phyloP scores from a whole-genome alignment of 2,797 vertebrate genomes.

The Pipistrellus nathusii region DNA sequence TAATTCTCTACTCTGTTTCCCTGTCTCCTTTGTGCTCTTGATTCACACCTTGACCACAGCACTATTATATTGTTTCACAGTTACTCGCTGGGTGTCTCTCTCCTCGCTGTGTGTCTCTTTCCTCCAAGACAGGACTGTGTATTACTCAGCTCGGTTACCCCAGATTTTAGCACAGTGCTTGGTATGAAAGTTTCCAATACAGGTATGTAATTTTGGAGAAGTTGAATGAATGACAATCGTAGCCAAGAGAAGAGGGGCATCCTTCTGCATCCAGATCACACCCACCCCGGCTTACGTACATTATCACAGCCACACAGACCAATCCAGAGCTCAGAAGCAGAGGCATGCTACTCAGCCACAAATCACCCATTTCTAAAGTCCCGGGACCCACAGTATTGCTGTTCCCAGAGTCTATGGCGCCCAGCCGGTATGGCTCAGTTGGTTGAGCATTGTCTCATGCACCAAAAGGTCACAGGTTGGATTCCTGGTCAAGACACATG shows the following conservation, averaged over 20 bases:
- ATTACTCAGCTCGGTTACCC: not conserved
- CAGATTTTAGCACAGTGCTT: not conserved
- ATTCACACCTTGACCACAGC: not conserved
- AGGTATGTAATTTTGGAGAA: not conserved
- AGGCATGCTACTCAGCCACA: not conserved
- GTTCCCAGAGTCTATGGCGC: not conserved
- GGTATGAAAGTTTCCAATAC: not conserved
- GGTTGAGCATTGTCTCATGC: too few relatives aligned
- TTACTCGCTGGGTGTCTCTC: not conserved
- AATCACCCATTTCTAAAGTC: not conserved
- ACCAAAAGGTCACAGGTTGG: too few relatives aligned
- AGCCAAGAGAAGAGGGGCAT: not conserved
- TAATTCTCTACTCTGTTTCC: not conserved
- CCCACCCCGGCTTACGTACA: not conserved
- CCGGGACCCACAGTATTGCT: not conserved
- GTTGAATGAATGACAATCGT: not conserved
- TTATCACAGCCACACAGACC: not conserved
- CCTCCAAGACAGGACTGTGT: not conserved
- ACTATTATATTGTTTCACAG: not conserved
- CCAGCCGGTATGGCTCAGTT: too few relatives aligned
- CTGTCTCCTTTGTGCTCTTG: not conserved
- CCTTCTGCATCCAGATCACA: not conserved
- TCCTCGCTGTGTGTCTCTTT: not conserved
- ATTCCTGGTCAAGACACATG: too few relatives aligned
- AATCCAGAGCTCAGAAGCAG: not conserved